Evolutionary conservation across 2,113 vertebrate species (phyloP).

Genomic region (Rhabdornis inornatus): DNA sequence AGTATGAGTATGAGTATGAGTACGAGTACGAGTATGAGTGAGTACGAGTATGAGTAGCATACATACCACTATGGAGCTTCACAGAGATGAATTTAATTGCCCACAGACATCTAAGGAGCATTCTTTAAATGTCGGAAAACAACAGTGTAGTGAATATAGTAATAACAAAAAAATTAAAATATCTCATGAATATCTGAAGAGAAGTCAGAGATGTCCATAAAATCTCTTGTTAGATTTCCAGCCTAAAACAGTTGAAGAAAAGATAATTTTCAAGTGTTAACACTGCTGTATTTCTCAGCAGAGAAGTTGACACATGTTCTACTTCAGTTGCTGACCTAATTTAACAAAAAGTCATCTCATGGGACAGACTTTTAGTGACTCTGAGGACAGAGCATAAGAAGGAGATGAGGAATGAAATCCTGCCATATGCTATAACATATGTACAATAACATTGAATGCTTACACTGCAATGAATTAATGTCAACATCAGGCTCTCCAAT

Average conservation of each 20-base stretch:
- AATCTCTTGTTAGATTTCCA: background rate
- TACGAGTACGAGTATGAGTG: background rate
- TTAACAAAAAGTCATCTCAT: slow-evolving; percentile 43
- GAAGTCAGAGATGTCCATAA: background rate
- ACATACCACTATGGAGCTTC: background rate
- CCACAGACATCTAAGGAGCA: background rate
- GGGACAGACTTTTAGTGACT: slow-evolving; percentile 43
- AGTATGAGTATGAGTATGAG: background rate
- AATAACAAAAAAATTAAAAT: background rate
- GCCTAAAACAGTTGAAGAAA: background rate
- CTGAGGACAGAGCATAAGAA: slow-evolving; percentile 31
- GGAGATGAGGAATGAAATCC: slow-evolving; percentile 54
- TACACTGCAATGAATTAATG: slow-evolving; percentile 59
- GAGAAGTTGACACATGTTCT: background rate
- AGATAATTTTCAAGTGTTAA: background rate
- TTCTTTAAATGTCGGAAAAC: background rate
- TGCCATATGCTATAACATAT: slow-evolving; percentile 74
- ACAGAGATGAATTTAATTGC: background rate
- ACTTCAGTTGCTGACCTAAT: slow-evolving; percentile 51
- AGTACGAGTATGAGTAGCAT: too few species aligned
- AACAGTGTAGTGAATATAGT: background rate
- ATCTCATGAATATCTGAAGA: background rate
- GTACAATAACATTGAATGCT: slow-evolving; percentile 41
- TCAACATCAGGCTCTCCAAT: slow-evolving; percentile 53
- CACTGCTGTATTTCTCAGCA: background rate